These are phyloP conservation scores for Pygathrix nemaeus DNA, from an alignment of 2,113 vertebrate genomes.

Conservation along the genomic window DNA sequence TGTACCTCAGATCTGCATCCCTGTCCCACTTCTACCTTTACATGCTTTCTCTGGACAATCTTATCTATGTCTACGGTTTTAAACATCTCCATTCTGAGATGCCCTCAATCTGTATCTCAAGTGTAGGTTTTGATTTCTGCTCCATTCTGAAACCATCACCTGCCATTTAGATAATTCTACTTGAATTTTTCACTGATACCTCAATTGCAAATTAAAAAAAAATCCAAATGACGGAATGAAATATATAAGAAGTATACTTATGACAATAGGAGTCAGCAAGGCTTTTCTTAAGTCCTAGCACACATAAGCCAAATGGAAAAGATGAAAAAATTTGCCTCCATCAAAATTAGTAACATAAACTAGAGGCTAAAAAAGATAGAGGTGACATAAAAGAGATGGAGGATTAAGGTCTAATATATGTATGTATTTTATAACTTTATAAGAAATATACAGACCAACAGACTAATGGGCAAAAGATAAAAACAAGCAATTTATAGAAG, in stretches of 20 bases:
- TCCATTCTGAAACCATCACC: neutral
- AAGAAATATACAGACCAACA: neutral
- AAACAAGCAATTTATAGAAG: neutral
- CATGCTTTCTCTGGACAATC: neutral
- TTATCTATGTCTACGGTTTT: neutral
- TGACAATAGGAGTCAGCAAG: neutral
- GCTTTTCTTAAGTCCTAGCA: neutral
- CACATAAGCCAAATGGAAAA: neutral
- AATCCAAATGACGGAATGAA: neutral
- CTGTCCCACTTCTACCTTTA: neutral
- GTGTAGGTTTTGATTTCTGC: neutral
- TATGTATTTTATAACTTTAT: neutral
- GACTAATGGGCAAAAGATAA: neutral
- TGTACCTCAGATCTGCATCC: neutral
- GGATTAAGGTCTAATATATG: neutral
- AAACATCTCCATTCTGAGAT: neutral
- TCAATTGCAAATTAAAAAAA: neutral
- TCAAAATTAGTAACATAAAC: constrained; percentile 8
- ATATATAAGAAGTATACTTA: neutral
- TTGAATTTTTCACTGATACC: neutral
- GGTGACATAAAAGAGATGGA: constrained; percentile 30
- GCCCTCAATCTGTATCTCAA: neutral
- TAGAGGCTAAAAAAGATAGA: neutral
- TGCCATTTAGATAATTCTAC: neutral
- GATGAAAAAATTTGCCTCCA: neutral